phyloP scores from a whole-genome alignment of 2,888 invertebrate species.

The Hyles lineata region DNA sequence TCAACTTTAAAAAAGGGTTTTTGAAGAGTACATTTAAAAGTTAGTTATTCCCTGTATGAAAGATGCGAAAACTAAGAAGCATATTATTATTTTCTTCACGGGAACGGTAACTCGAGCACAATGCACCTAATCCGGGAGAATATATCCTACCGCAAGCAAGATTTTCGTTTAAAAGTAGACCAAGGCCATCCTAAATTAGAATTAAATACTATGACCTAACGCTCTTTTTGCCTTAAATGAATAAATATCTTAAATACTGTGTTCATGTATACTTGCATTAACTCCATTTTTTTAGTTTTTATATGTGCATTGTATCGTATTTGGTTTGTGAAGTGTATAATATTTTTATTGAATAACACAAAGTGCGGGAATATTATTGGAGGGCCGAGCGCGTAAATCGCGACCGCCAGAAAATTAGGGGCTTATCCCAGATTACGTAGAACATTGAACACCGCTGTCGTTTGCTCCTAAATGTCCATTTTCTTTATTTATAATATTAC shows the following conservation, averaged over 20 bases:
- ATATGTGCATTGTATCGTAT: too few relatives aligned
- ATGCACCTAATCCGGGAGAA: too few relatives aligned
- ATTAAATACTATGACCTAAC: too few relatives aligned
- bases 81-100: too few relatives aligned
- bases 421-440: constrained; percentile 67
- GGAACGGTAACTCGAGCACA: too few relatives aligned
- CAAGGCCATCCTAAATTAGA: too few relatives aligned
- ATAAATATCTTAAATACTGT: background rate
- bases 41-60: too few relatives aligned
- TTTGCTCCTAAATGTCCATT: constrained; percentile 49
- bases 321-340: background rate
- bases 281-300: background rate
- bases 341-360: constrained; percentile 29
- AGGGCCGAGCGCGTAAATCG: constrained; percentile 56
- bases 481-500: constrained; percentile 47
- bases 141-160: too few relatives aligned
- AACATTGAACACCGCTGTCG: constrained; percentile 58
- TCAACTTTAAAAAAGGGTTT: too few relatives aligned
- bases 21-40: too few relatives aligned
- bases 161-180: too few relatives aligned
- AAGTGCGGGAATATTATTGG: constrained; percentile 44
- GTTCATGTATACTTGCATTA: background rate
- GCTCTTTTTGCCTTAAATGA: background rate
- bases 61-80: too few relatives aligned
- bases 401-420: constrained; percentile 62